A percentile compares a stretch with the other conserved stretches of the same genome.
Conservation (phyloP, 1,140 invertebrate genomes). For the Heterodera schachtii region DNA sequence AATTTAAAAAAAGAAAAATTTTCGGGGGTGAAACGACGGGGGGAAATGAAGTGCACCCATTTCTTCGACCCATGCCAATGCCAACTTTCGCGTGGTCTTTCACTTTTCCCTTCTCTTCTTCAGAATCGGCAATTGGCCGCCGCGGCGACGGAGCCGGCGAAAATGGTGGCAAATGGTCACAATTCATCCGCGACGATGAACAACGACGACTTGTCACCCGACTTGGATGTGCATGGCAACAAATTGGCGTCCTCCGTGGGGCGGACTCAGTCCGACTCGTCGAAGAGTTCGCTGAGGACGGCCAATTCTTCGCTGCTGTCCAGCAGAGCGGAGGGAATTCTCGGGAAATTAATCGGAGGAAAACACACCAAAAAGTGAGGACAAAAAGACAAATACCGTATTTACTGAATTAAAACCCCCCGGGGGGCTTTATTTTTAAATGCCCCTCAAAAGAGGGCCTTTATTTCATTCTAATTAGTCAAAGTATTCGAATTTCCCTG, state of each 20-base stretch:
- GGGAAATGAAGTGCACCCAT: no score
- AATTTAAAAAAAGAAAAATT: no score
- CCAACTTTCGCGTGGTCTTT: no score
- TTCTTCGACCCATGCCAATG: no score
- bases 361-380: constrained; percentile 27
- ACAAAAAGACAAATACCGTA: not conserved
- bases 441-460: no score
- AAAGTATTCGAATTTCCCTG: not conserved
- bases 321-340: constrained; percentile 25
- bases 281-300: not conserved
- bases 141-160: not conserved
- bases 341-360: constrained; percentile 21
- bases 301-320: not conserved
- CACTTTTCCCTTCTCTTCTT: not conserved
- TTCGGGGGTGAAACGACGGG: no score
- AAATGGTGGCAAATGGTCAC: not conserved
- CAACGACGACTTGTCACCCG: not conserved
- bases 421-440: no score
- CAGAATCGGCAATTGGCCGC: not conserved
- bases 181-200: not conserved
- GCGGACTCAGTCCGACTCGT: constrained; percentile 7
- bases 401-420: no score
- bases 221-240: no score
- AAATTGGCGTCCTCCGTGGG: not conserved
- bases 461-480: not conserved